Base-by-base conservation (phyloP, 1,140 invertebrate genomes). In the Nomia melanderi region DNA sequence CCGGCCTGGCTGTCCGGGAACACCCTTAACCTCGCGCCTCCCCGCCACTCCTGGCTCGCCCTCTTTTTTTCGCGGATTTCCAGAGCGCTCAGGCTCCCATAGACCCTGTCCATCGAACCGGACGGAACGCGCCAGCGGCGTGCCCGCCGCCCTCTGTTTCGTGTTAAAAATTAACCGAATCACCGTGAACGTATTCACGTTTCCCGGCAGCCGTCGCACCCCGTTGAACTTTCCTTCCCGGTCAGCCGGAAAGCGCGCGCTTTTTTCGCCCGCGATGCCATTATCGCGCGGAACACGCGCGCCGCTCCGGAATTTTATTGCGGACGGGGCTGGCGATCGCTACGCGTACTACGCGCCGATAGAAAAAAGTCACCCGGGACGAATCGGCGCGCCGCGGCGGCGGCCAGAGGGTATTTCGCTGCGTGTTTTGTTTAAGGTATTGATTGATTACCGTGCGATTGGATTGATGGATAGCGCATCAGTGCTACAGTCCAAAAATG, bases 91-190 rank as follows among this genome's bases (percentile, higher is more conserved):
- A n/a, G 3, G 60, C 69, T 70, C 56, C 76, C 65, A 80, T 77
- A 85, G 82, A 83, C n/a, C 75, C 64, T 60, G 65, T 47, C 62
- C 86, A 76, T 81, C 75, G 77, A 79, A 85, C 82, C 85, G 80
- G 57, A 85, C 73, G 77, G 62, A 83, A 86, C 64, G 75, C 62
- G 77, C 67, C 82, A 78, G 62, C 84, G 71, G 44, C 67, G 73
- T 60, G 63, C n/a, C n/a, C n/a, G n/a, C 66, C 50, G 59, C 39
- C 31, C 60, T 76, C 63, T 67, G 60, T 60, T 65, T 54, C 78
- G 64, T 59, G 78, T 78, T 84, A 84, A 81, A 84, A 86, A 85
- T 83, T 86, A 87, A 83, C 82, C 82, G 74, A 81, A 84, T 83
- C 82, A 86, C 79, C 82, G 82, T 86, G 77, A 86, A 84, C 64